These are phyloP conservation scores for Acronicta psi DNA, from an alignment of 2,888 invertebrate genomes.

Conservation along the genomic window DNA sequence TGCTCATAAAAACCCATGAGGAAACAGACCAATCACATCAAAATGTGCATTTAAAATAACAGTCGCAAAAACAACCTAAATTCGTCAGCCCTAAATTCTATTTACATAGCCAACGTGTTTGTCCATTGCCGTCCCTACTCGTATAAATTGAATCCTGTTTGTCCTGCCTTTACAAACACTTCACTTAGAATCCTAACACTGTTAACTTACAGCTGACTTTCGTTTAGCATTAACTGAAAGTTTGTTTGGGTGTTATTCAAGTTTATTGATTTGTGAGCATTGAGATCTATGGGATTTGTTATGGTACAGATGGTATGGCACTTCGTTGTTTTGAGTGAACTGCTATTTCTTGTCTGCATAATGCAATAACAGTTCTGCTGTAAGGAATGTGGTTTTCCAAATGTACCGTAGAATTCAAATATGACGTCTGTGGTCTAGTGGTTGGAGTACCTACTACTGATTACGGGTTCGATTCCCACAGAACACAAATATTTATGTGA, in stretches of 20 bases:
- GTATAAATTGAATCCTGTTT: conserved; percentile 58
- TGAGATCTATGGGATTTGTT: conserved; percentile 18
- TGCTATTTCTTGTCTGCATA: too few species aligned
- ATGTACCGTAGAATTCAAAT: too few species aligned
- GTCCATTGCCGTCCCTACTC: conserved; percentile 46
- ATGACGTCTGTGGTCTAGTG: too few species aligned
- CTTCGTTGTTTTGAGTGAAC: background rate
- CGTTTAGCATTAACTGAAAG: conserved; percentile 3
- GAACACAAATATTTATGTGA: too few species aligned
- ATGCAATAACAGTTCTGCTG: too few species aligned
- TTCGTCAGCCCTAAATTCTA: conserved; percentile 40
- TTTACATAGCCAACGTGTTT: conserved; percentile 54
- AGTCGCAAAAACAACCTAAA: conserved; percentile 10
- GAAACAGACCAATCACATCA: conserved; percentile 11
- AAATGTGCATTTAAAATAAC: conserved; percentile 33
- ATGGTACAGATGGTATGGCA: conserved; percentile 17
- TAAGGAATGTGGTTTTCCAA: too few species aligned
- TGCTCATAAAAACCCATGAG: too few species aligned
- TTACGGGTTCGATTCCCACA: too few species aligned
- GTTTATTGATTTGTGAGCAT: conserved; percentile 41
- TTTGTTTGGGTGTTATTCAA: conserved; percentile 39
- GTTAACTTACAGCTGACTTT: conserved; percentile 28
- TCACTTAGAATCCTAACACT: conserved; percentile 29
- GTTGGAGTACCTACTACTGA: too few species aligned
- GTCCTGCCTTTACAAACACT: conserved; percentile 36